Base-by-base conservation (phyloP, 2,113 vertebrate genomes). In the Larimichthys crocea region DNA sequence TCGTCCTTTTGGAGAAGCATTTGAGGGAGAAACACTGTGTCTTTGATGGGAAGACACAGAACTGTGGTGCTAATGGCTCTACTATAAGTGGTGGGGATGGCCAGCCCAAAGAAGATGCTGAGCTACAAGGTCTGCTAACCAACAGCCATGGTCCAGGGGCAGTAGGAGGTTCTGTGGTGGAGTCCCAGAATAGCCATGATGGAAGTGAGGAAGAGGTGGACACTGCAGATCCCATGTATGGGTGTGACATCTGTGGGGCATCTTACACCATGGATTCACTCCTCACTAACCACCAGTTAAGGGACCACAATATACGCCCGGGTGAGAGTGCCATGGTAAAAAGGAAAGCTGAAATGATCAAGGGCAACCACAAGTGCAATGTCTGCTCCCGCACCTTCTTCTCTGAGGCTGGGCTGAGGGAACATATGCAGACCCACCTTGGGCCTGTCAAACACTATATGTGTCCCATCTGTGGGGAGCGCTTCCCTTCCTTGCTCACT, bases 381-480 rank as follows among this genome's bases (percentile, higher is more conserved):
- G 97, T 99, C 72, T 99, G 98, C 91, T 97, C 97, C 44, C 96
- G 98, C 90, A 99, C 98, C 84, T 99, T 99, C 96, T 99, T 99
- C 93, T 99, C 98, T 2, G 98, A 99, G 92, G 95, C 96, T 1
- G 98, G 98, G 31, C 96, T 99, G 64, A 96, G 98, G 49, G 98
- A 99, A 72, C 98, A 99, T 83, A 97, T 98, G 96, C 98, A 99
- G 93, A 99, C 98, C 40, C 98, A 99, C 95, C 94, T 99, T 78
- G 98, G 98, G 81, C 98, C 98, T 10, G 98, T 99, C 86, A 99
- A 99, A 92, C 98, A 99, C 93, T 99, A 99, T 85, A 99, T 99
- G 98, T 99, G 98, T 91, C 98, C 98, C 14, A 99, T 99, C 91
- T 99, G 98, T 46, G 98, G 98, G 0, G 98, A 99, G 88, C 95